Percentiles rank a stretch among this genome's conserved stretches.
These are phyloP conservation scores for Neodiprion virginianus DNA, from an alignment of 1,140 invertebrate species.

Conservation along the genomic window DNA sequence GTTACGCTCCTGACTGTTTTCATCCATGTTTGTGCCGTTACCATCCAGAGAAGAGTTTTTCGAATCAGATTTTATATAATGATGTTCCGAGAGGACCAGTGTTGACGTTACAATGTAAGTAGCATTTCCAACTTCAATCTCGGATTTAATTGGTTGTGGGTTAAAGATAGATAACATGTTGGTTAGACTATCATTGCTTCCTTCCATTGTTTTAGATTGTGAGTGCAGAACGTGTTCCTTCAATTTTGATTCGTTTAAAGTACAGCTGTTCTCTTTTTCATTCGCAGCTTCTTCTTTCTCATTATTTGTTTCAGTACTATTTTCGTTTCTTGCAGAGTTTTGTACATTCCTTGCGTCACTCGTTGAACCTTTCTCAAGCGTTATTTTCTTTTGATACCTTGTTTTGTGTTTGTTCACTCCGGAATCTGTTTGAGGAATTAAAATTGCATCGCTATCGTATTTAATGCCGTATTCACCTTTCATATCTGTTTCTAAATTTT, in stretches of 20 bases:
- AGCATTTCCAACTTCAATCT: conserved; percentile 47
- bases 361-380: not conserved
- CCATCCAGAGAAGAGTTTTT: conserved; percentile 25
- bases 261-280: conserved; percentile 27
- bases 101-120: conserved; percentile 54
- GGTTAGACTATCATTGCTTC: not conserved
- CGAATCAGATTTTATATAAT: conserved; percentile 15
- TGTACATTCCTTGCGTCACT: not conserved
- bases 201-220: not conserved
- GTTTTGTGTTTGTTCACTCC: conserved; percentile 20
- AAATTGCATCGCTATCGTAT: conserved; percentile 20
- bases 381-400: conserved; percentile 20
- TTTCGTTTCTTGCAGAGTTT: conserved; percentile 4
- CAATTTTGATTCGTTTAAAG: not conserved
- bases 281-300: not conserved
- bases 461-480: conserved; percentile 30
- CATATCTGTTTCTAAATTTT: conserved; percentile 42
- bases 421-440: conserved; percentile 29
- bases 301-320: not conserved
- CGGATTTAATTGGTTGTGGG: conserved; percentile 37
- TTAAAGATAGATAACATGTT: not conserved
- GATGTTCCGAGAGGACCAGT: conserved; percentile 36
- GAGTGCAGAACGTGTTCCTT: not conserved
- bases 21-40: conserved; percentile 17
- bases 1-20: conserved; percentile 42